These are phyloP conservation scores for Brachyptera putata DNA, from an alignment of 2,888 invertebrate species.

Conservation along the genomic window DNA sequence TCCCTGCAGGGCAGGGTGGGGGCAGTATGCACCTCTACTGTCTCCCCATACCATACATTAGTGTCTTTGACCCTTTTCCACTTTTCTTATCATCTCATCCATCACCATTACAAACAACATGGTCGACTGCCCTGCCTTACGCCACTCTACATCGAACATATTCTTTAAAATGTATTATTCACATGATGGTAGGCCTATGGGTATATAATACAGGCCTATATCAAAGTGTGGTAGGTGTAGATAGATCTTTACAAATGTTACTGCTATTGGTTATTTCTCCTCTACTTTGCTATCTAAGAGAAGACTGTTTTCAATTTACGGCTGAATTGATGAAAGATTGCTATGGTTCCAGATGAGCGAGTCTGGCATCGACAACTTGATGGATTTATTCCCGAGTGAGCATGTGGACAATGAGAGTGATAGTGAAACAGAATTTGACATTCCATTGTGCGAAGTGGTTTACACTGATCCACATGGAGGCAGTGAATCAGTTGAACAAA, in stretches of 20 bases:
- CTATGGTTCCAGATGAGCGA: not conserved
- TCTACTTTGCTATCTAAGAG: not conserved
- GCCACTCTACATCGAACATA: no score
- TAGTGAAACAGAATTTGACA: conserved; percentile 12
- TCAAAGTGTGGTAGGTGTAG: no score
- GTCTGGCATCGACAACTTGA: not conserved
- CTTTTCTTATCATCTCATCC: no score
- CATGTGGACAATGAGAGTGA: conserved; percentile 7
- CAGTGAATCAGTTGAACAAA: not conserved
- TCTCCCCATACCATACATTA: no score
- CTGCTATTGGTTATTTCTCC: no score
- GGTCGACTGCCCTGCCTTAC: no score
- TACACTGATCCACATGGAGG: conserved; percentile 3
- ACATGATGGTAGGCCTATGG: not conserved
- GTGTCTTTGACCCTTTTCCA: no score
- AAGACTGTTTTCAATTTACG: not conserved
- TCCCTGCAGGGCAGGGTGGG: no score
- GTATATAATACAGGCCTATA: no score
- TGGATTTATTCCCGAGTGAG: conserved; percentile 8
- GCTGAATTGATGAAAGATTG: not conserved
- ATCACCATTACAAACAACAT: no score
- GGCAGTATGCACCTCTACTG: no score
- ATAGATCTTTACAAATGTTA: no score
- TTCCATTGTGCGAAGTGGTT: conserved; percentile 8
- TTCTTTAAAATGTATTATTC: not conserved